phyloP scores from a whole-genome alignment of 2,888 invertebrate genomes.

The Nomada fabriciana region DNA sequence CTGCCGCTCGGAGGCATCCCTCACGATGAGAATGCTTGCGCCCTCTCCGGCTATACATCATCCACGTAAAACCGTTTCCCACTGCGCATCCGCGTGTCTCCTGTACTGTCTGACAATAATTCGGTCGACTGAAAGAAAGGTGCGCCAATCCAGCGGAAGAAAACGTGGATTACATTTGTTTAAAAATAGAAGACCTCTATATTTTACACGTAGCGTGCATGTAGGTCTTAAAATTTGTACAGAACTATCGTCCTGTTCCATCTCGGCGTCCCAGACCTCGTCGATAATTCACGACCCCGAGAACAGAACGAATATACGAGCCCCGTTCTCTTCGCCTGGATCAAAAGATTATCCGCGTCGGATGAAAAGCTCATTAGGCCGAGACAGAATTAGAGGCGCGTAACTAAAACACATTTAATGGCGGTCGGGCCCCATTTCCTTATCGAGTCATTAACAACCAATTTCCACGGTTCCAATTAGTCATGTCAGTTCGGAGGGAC shows the following conservation, averaged over 20 bases:
- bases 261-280: not conserved
- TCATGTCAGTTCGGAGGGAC: constrained; percentile 50
- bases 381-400: constrained; percentile 62
- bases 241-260: not conserved
- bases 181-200: not conserved
- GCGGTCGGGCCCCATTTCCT: constrained; percentile 58
- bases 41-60: constrained; percentile 43
- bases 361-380: constrained; percentile 72
- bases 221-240: too few relatives aligned
- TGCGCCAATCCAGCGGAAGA: too few relatives aligned
- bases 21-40: constrained; percentile 71
- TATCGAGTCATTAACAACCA: constrained; percentile 71
- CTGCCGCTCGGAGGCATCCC: constrained; percentile 76
- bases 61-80: constrained; percentile 33
- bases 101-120: constrained; percentile 27
- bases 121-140: not conserved
- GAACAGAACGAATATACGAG: constrained; percentile 1
- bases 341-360: constrained; percentile 56
- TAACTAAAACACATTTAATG: constrained; percentile 69
- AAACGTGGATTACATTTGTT: not conserved
- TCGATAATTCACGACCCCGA: constrained; percentile 12
- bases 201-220: too few relatives aligned
- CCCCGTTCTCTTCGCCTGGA: constrained; percentile 9
- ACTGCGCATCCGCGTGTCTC: constrained; percentile 7
- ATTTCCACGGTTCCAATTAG: constrained; percentile 66